These are phyloP conservation scores for Biston betularia DNA, from an alignment of 2,888 invertebrate genomes.

Conservation along the genomic window DNA sequence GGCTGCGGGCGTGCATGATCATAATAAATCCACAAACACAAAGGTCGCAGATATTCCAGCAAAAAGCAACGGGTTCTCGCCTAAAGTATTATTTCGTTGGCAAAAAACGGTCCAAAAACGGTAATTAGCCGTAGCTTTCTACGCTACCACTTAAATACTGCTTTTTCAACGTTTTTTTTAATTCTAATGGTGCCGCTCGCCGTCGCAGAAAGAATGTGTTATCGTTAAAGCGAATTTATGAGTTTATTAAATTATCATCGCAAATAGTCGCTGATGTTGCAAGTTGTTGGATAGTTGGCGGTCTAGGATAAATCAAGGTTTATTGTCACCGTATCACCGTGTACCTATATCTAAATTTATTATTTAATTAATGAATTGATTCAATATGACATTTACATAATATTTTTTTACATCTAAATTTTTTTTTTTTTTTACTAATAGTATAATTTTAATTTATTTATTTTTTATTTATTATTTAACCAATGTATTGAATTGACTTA, in stretches of 20 bases:
- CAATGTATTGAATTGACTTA: no score
- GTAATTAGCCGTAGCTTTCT: constrained; percentile 58
- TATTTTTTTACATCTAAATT: no score
- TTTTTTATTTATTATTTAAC: no score
- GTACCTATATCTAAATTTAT: no score
- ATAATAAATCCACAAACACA: constrained; percentile 64
- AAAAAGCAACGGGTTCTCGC: constrained; percentile 57
- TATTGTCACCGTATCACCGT: not conserved
- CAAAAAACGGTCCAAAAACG: constrained; percentile 55
- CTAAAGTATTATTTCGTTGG: constrained; percentile 54
- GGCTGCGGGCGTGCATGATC: constrained; percentile 52
- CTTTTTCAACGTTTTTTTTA: constrained; percentile 43
- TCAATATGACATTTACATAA: no score
- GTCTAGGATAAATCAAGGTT: not conserved
- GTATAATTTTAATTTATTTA: no score
- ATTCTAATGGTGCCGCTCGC: constrained; percentile 29
- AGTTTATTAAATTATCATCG: constrained; percentile 25
- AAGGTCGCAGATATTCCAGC: constrained; percentile 56
- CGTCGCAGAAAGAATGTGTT: constrained; percentile 17
- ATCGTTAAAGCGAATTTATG: constrained; percentile 28
- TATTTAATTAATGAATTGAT: no score
- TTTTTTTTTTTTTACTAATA: no score
- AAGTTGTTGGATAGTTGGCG: not conserved
- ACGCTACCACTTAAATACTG: constrained; percentile 49
- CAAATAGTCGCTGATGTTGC: constrained; percentile 9